Evolutionary conservation across 1,140 invertebrate genomes (phyloP).

Genomic region (Sarcophaga bullata): DNA sequence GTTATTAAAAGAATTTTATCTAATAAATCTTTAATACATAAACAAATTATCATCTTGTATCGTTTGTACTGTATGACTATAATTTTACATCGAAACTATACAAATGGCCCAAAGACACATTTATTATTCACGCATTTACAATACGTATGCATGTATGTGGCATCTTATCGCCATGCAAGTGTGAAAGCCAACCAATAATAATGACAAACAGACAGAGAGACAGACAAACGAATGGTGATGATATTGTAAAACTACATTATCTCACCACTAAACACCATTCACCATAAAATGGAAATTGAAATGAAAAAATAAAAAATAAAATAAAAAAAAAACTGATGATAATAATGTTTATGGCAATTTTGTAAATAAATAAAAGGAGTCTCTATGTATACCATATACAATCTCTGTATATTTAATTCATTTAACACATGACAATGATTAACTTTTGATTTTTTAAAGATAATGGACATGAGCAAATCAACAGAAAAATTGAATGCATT

Average conservation of each 20-base stretch:
- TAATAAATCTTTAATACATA: not conserved
- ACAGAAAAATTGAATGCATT: not conserved
- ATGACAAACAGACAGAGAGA: not conserved
- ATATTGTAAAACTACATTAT: not conserved
- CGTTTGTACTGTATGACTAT: not conserved
- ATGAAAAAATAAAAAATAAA: too few species aligned
- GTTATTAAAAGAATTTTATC: not conserved
- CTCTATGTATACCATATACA: not conserved
- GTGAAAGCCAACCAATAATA: too few species aligned
- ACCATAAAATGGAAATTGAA: not conserved
- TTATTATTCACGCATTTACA: not conserved
- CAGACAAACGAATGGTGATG: not conserved
- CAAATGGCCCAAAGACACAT: conserved; percentile 1
- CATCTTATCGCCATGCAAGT: not conserved
- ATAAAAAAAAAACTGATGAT: not conserved
- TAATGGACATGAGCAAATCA: not conserved
- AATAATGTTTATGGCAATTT: conserved; percentile 5
- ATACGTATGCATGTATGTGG: not conserved
- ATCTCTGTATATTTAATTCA: not conserved
- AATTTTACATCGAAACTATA: not conserved
- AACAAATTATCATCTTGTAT: not conserved
- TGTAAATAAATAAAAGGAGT: too few species aligned
- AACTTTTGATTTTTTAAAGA: not conserved
- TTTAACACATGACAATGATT: conserved; percentile 15
- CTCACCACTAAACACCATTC: too few species aligned